phyloP scores from a whole-genome alignment of 2,113 vertebrate genomes.

The Albula goreensis region DNA sequence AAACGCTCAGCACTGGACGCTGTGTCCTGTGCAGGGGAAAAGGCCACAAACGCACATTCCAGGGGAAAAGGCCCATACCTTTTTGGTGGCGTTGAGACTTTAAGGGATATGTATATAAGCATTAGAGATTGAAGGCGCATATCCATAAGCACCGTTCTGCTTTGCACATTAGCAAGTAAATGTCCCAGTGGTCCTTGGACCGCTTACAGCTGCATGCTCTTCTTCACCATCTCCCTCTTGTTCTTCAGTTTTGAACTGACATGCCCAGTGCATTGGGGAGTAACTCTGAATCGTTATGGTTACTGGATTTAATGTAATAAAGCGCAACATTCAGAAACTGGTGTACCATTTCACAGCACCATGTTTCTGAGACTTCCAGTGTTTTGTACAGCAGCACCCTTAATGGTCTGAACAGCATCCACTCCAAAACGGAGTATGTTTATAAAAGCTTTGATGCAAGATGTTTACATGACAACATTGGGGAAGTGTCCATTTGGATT shows the following conservation, averaged over 20 bases:
- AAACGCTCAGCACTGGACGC: not conserved
- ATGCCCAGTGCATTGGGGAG: not conserved
- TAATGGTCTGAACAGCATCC: too few relatives aligned
- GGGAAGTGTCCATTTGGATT: too few relatives aligned
- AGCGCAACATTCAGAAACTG: too few relatives aligned
- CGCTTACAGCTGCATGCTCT: not conserved
- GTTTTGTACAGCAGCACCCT: too few relatives aligned
- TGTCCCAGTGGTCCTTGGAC: not conserved
- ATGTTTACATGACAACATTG: too few relatives aligned
- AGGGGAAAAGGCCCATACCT: too few relatives aligned
- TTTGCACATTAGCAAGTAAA: not conserved
- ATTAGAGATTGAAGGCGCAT: not conserved
- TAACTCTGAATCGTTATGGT: too few relatives aligned
- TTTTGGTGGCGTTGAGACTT: not conserved
- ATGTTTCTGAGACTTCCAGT: too few relatives aligned
- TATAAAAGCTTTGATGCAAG: too few relatives aligned
- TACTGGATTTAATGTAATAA: too few relatives aligned
- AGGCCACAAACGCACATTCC: not conserved
- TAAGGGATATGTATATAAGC: not conserved
- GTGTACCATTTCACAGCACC: too few relatives aligned
- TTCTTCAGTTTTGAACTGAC: not conserved
- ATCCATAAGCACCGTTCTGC: not conserved
- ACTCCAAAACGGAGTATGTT: too few relatives aligned
- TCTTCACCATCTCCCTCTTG: not conserved
- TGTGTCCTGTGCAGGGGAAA: not conserved